Percentiles rank a stretch among this genome's conserved stretches.
These are phyloP conservation scores for Ceriagrion tenellum DNA, from an alignment of 2,888 invertebrate species.

Conservation along the genomic window DNA sequence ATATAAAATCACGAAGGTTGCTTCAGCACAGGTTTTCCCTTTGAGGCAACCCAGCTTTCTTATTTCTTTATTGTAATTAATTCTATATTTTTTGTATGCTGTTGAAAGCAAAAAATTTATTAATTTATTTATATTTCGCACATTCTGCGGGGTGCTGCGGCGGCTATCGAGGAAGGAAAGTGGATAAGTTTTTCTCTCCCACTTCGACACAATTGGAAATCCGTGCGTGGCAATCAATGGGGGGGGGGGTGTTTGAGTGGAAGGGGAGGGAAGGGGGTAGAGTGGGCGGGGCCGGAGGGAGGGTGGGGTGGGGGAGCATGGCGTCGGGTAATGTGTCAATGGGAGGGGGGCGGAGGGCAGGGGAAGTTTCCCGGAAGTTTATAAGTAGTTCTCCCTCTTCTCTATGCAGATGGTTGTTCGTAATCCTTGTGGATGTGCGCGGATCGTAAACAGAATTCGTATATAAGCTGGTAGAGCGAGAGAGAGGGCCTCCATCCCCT, in stretches of 20 bases:
- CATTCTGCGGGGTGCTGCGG: neutral
- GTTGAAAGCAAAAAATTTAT: too few species aligned
- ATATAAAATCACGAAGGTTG: too few species aligned
- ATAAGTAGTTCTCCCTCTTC: neutral
- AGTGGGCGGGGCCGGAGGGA: too few species aligned
- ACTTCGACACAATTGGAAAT: neutral
- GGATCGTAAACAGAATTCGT: neutral
- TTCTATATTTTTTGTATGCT: too few species aligned
- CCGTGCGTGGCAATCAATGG: neutral
- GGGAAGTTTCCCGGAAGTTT: constrained; percentile 9
- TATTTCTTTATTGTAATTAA: too few species aligned
- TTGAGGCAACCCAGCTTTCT: too few species aligned
- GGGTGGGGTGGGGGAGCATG: too few species aligned
- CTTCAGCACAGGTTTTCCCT: too few species aligned
- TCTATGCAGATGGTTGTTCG: neutral
- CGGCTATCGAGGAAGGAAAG: neutral
- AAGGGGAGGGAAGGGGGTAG: too few species aligned
- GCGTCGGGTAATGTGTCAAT: neutral
- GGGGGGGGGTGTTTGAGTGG: neutral
- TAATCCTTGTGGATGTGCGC: neutral
- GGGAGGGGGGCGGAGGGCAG: neutral
- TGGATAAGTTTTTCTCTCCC: neutral
- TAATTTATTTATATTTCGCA: neutral
- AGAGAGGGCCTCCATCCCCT: neutral
- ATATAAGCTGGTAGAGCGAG: neutral